Conservation (phyloP, 2,797 vertebrate genomes). For the Loris lydekkerianus region DNA sequence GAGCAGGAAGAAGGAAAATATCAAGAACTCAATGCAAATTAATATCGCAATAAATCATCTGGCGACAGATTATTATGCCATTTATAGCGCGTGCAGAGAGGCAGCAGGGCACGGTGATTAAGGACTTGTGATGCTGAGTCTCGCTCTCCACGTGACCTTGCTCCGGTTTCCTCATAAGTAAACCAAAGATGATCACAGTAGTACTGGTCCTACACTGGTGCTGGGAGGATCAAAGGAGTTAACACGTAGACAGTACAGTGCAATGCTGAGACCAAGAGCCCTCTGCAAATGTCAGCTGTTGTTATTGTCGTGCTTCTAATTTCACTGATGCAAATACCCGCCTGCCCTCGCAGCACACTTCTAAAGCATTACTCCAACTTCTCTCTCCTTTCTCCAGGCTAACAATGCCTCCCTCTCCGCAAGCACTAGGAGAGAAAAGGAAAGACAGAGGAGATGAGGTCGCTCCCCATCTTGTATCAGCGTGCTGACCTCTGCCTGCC, state of each 20-base stretch:
- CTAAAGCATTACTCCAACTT: too few relatives aligned
- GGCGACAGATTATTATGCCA: not conserved
- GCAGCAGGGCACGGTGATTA: not conserved
- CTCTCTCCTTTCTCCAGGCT: not conserved
- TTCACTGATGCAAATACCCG: accelerated
- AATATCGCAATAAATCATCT: not conserved
- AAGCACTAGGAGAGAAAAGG: not conserved
- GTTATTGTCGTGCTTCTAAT: not conserved
- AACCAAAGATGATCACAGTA: not conserved
- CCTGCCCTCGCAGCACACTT: not conserved
- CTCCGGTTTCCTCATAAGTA: not conserved
- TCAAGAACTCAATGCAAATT: not conserved
- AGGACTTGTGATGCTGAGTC: not conserved
- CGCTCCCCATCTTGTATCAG: not conserved
- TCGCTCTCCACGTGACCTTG: not conserved
- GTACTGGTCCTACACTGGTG: too few relatives aligned
- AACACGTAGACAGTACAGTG: accelerated
- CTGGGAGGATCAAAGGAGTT: not conserved
- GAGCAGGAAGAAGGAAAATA: not conserved
- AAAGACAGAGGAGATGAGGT: not conserved
- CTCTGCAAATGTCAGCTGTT: too few relatives aligned
- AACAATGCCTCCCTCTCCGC: not conserved
- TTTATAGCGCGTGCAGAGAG: not conserved
- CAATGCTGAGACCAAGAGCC: not conserved
- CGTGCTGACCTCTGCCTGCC: not conserved